Base-by-base conservation (phyloP, 2,888 invertebrate genomes). In the Archips crataeganus region DNA sequence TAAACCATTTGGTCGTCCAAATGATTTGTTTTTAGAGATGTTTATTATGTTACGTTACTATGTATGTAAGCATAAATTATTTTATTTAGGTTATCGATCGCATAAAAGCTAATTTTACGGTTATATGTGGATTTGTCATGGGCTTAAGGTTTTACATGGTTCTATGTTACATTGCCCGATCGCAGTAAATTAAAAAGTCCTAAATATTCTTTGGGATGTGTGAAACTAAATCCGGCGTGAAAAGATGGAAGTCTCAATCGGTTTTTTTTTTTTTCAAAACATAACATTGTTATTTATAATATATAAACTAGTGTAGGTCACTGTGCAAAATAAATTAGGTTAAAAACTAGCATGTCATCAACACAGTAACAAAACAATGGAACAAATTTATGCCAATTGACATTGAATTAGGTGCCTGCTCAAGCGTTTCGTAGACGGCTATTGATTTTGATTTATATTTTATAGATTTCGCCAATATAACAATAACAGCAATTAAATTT, bases 1-100 rank as follows among this genome's bases (percentile, higher is more conserved):
- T 23, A 23, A 23, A 23, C 23, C 23, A 23, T 23, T 23, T 23
- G 23, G 23, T 23, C 23, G 23, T 23, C 23, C 23, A 23, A 23
- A 23, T 23, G 23, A 23, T 23, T 23, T 23, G 23, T 23, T 23
- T 23, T 23, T 11, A 45, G 10, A 3, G 3, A 11, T 3, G 45
- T 45, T 45, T 45, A 45, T 11, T 45, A 10, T 45, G 6, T 23
- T 54, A 9, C 23, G 6, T 23, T 54, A 9, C 23, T 23, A 23
- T n/a, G 8, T 15, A n/a, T 23, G 32, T n/a, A 32, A 42, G 49
- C 11, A 8, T 54, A 15, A n/a, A 49, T 49, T 49, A 61, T 68
- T 39, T 54, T 54, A 69, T 61, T 51, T 70, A 70, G 70, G 62
- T 70, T 70, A 70, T 70, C 62, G n/a, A 4, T 8, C 39, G 36